A percentile compares a stretch with the other conserved stretches of the same genome.
Conservation (phyloP, 1,140 invertebrate species). For the Drosophila navojoa region DNA sequence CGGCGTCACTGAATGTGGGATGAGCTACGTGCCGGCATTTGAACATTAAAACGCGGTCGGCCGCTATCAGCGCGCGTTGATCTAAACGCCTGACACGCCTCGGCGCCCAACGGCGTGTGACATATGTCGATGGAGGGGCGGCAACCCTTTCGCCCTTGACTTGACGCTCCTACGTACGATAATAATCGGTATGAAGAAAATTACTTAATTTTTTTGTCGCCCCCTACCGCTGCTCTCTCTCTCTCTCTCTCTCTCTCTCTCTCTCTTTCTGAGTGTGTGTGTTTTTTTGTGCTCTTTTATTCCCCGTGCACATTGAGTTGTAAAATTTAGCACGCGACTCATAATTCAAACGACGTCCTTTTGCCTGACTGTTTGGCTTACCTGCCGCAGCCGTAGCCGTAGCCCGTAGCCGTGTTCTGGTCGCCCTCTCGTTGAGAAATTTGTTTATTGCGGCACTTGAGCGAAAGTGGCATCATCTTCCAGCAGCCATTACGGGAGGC, state of each 20-base stretch:
- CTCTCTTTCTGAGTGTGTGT: not conserved
- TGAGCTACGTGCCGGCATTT: slow-evolving; percentile 70
- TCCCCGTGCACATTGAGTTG: slow-evolving; percentile 34
- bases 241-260: not conserved
- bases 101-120: slow-evolving; percentile 58
- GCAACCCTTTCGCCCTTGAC: slow-evolving; percentile 59
- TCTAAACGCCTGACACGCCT: slow-evolving; percentile 76
- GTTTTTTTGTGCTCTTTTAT: not conserved
- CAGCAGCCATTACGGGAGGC: slow-evolving; percentile 35
- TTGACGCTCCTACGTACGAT: slow-evolving; percentile 41
- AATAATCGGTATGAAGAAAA: slow-evolving; percentile 72
- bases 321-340: slow-evolving; percentile 50
- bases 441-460: slow-evolving; percentile 82
- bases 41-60: slow-evolving; percentile 67
- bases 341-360: slow-evolving; percentile 41
- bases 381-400: slow-evolving; percentile 45
- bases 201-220: slow-evolving; percentile 70
- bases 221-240: not conserved
- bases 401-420: slow-evolving; percentile 42
- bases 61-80: slow-evolving; percentile 65
- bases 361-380: slow-evolving; percentile 24
- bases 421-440: slow-evolving; percentile 66
- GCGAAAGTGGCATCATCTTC: slow-evolving; percentile 77
- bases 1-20: slow-evolving; percentile 34
- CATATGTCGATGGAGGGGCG: slow-evolving; percentile 63